Conservation (phyloP, 2,888 invertebrate species). For the Agrochola lychnidis region DNA sequence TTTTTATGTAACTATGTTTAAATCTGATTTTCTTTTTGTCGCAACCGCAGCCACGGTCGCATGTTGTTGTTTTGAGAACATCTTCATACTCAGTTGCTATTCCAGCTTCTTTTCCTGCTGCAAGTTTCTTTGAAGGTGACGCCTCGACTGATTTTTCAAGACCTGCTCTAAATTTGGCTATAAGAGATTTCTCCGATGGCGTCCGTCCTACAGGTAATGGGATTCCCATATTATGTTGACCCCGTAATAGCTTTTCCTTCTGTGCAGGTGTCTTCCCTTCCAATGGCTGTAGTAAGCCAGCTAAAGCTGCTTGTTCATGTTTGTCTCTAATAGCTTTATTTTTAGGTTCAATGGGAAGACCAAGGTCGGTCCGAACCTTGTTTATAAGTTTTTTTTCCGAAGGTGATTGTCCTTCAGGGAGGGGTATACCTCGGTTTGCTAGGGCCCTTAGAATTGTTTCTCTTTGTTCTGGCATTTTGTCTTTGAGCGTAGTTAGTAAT, state of each 20-base stretch:
- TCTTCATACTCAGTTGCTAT: constrained; percentile 69
- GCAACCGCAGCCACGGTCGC: constrained; percentile 83
- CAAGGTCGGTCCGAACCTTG: constrained; percentile 66
- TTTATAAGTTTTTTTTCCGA: constrained; percentile 68
- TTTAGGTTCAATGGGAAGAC: constrained; percentile 67
- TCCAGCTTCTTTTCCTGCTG: constrained; percentile 69
- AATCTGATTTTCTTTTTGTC: constrained; percentile 84
- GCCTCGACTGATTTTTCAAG: constrained; percentile 65
- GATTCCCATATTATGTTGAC: constrained; percentile 12
- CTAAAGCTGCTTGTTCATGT: constrained; percentile 22
- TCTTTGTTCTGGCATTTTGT: not conserved
- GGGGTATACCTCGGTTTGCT: not conserved
- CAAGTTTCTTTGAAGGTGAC: constrained; percentile 51
- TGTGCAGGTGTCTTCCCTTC: not conserved
- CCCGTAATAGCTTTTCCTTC: constrained; percentile 28
- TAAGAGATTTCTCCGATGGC: constrained; percentile 57
- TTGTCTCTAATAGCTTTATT: constrained; percentile 39
- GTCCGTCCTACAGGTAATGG: constrained; percentile 41
- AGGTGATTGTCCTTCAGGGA: constrained; percentile 48
- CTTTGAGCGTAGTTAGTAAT: constrained; percentile 5
- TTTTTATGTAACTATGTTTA: constrained; percentile 84
- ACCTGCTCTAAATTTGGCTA: constrained; percentile 66
- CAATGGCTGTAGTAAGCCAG: constrained; percentile 15
- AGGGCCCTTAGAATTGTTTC: not conserved
- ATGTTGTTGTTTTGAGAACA: constrained; percentile 77